Evolutionary conservation across 2,888 invertebrate genomes (phyloP), one percentile per base, ranked within the genome.

Genomic region (Lycia hirtaria): DNA sequence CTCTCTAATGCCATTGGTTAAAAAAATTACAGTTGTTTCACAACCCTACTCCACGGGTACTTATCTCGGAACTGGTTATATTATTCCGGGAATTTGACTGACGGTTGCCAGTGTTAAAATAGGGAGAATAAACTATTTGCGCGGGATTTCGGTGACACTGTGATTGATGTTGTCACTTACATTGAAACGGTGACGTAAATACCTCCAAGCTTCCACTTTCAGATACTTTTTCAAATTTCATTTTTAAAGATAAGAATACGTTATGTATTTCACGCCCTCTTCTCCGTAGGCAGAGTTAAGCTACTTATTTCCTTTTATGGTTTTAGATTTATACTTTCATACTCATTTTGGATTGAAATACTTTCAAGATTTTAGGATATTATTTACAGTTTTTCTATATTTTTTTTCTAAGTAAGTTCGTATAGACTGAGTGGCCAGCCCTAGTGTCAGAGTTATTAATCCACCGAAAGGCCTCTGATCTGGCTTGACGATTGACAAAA

Each of bases 131-230:
- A 78, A 81, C 78, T 83, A 81, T 78, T 80, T 73, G 73, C 69
- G 58, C 70, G 67, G 71, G 73, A 73, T 76, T 77, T 76, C 77
- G 80, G 83, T 83, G 83, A 77, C 80, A 72, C 60, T 62, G 78
- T 82, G 88, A 88, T 88, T 83, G 87, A 87, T 88, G 83, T 74
- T 62, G 59, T 67, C 75, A 67, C 69, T 71, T 75, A 72, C 70
- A 72, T 68, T 68, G 65, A 60, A 58, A 59, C 65, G 68, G 41
- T 43, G 52, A 63, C 48, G 49, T 48, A 53, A 62, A 58, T 49
- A 52, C 6, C 40, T 38, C 6, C n/a, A 22, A 14, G 6, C 9
- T 17, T 9, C 24, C 24, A 35, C n/a, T 22, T 38, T 32, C 12
- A 40, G 10, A 19, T 9, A 35, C 24, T 47, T 15, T 22, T 38